Evolutionary conservation across 2,113 vertebrate species (phyloP), one percentile per base, ranked within the genome.

Genomic region (Psophia crepitans): DNA sequence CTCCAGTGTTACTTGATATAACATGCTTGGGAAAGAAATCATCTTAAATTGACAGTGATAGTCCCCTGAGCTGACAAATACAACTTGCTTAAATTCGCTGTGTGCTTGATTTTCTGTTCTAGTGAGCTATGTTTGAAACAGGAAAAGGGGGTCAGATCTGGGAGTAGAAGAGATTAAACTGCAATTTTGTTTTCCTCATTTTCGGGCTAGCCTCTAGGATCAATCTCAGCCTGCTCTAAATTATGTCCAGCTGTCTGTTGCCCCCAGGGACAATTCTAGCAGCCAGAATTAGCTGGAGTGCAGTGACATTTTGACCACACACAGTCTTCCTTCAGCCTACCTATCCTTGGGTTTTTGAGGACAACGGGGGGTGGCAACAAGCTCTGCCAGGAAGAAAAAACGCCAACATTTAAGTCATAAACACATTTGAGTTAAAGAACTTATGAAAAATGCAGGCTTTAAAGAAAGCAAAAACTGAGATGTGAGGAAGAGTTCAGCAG

Each of bases 221-320:
- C 90, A 92, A 41, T 73, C 92, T 95, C 73, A 78, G 96, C 86
- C 84, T 91, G 84, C 53, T 92, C 86, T 96, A 97, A 93, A 97
- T 96, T 93, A 92, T 43, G 86, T 95, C 95, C 92, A 96, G 96
- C 92, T 96, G 95, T 71, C 96, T 95, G 5, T 27, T 75, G 41
- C 57, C 97, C 60, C 61, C 44, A 91, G 92, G 90, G 96, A 95
- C 86, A 87, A 66, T 75, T 94, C 60, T 56, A 96, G 86, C 92
- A 93, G 96, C 92, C 92, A 94, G 90, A 89, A 93, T 30, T 80
- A 93, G 88, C 64, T 93, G 83, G 79, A 95, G 92, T 75, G 78
- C 84, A 80, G 84, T 93, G 96, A 90, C 96, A 97, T 83, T 90
- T 74, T 91, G 96, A 96, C 96, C 91, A 96, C 96, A 94, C 92